Evolutionary conservation across 2,113 vertebrate genomes (phyloP).

Genomic region (Ailuropoda melanoleuca): DNA sequence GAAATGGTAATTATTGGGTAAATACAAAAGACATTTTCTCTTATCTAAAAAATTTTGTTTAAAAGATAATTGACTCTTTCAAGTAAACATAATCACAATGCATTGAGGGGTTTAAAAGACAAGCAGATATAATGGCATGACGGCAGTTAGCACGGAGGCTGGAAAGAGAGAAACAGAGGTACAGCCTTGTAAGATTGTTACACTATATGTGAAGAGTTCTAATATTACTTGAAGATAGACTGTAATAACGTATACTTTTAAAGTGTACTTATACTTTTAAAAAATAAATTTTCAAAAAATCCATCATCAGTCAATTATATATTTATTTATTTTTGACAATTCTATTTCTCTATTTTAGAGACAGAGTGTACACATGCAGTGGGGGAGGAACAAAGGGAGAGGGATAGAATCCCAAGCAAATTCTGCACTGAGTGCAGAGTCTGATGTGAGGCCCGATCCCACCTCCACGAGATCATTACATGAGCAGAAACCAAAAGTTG

Average conservation of each 20-base stretch:
- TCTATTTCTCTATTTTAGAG: neutral
- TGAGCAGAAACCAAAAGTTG: neutral
- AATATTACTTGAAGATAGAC: neutral
- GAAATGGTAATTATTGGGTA: too few relatives aligned
- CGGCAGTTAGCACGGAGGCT: rapidly evolving
- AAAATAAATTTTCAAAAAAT: neutral
- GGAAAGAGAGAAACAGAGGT: neutral
- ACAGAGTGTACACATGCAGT: neutral
- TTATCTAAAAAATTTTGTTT: neutral
- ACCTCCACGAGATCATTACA: neutral
- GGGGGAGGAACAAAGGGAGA: neutral
- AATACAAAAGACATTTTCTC: neutral
- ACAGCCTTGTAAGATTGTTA: rapidly evolving
- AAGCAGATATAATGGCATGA: neutral
- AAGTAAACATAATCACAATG: neutral
- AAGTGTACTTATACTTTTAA: neutral
- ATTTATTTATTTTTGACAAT: neutral
- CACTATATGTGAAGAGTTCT: rapidly evolving
- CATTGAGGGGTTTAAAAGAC: neutral
- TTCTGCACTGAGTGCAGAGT: neutral
- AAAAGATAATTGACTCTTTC: neutral
- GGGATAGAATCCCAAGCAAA: neutral
- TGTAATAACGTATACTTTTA: neutral
- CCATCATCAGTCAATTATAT: neutral
- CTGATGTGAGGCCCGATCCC: neutral